These are phyloP conservation scores for Choristoneura rosaceana DNA, from an alignment of 2,888 invertebrate species.

Conservation along the genomic window DNA sequence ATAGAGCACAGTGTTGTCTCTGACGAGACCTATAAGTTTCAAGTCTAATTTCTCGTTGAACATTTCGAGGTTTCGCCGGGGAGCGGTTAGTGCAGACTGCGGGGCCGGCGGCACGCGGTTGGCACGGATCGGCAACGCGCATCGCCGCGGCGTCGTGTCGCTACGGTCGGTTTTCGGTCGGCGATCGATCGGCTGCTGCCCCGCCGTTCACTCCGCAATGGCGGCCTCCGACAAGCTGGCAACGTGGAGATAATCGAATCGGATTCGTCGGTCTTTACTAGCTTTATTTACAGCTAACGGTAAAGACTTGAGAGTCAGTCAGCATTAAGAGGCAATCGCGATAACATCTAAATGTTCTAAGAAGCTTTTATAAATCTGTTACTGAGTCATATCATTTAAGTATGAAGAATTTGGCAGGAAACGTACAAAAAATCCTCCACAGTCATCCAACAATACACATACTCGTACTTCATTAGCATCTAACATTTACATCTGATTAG, in stretches of 20 bases:
- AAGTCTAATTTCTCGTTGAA: constrained; percentile 68
- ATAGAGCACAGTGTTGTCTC: constrained; percentile 69
- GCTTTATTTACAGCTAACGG: constrained; percentile 40
- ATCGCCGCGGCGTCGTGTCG: constrained; percentile 37
- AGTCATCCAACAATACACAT: neutral
- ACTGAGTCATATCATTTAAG: neutral
- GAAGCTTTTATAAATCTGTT: neutral
- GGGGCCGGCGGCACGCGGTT: constrained; percentile 21
- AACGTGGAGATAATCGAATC: constrained; percentile 40
- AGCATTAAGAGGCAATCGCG: neutral
- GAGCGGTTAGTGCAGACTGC: constrained; percentile 41
- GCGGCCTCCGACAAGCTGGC: constrained; percentile 40
- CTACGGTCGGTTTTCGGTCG: constrained; percentile 42
- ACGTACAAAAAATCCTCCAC: neutral
- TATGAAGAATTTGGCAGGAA: neutral
- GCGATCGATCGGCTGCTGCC: constrained; percentile 39
- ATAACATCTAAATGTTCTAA: neutral
- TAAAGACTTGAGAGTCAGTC: neutral
- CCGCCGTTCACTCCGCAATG: constrained; percentile 30
- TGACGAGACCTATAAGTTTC: constrained; percentile 67
- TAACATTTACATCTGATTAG: constrained; percentile 29
- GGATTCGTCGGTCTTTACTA: constrained; percentile 36
- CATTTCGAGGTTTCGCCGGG: constrained; percentile 42
- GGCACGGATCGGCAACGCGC: constrained; percentile 37
- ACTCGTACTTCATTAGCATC: neutral